phyloP scores from a whole-genome alignment of 2,113 vertebrate genomes.

The Aplodontia rufa region DNA sequence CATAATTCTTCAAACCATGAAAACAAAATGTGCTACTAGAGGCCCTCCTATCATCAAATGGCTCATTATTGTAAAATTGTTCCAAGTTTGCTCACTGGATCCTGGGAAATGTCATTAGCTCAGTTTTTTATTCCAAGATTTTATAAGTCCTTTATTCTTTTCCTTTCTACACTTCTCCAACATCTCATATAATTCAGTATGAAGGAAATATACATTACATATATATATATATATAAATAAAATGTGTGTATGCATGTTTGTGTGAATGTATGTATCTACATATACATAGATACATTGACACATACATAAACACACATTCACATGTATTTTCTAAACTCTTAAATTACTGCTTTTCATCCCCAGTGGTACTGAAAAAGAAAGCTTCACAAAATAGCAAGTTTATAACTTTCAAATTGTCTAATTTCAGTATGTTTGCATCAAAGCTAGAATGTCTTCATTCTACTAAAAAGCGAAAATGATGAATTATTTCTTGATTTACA shows the following conservation, averaged over 20 bases:
- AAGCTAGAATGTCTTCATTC: constrained; percentile 11
- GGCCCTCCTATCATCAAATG: background rate
- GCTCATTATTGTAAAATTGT: background rate
- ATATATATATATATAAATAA: background rate
- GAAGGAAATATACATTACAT: background rate
- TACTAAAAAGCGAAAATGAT: background rate
- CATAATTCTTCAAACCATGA: background rate
- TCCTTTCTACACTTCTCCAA: background rate
- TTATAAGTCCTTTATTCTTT: background rate
- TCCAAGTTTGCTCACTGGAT: background rate
- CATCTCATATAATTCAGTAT: background rate
- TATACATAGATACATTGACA: background rate
- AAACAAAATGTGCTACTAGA: background rate
- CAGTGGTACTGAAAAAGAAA: background rate
- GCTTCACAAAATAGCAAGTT: background rate
- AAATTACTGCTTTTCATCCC: background rate
- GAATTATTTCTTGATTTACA: background rate
- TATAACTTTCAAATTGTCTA: background rate
- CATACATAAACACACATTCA: background rate
- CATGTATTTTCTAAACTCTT: background rate
- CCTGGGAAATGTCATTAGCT: background rate
- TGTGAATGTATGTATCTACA: background rate
- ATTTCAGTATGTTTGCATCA: constrained; percentile 6
- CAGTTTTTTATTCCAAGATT: constrained; percentile 25
- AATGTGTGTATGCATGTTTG: too few relatives aligned